These are phyloP conservation scores for Anguilla marmorata DNA, from an alignment of 2,797 vertebrate genomes.

Conservation along the genomic window DNA sequence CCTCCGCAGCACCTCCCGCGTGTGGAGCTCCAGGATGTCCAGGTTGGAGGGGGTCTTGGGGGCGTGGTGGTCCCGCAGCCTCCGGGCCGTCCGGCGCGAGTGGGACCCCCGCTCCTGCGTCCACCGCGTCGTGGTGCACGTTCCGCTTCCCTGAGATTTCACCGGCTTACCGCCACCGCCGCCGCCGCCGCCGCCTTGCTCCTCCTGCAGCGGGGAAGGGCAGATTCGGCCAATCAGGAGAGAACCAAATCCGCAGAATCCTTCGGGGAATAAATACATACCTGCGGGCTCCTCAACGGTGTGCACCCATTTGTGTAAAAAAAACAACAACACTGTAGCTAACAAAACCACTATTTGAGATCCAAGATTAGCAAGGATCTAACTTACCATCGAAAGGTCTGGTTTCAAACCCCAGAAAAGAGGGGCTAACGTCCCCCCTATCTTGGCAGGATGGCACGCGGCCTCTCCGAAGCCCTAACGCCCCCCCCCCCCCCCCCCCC, in stretches of 20 bases:
- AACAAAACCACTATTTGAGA: background rate
- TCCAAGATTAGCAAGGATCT: background rate
- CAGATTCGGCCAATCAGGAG: background rate
- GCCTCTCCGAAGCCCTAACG: background rate
- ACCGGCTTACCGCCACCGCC: slow-evolving; percentile 76
- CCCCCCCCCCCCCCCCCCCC: no score
- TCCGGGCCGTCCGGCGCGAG: slow-evolving; percentile 80
- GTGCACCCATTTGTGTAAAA: background rate
- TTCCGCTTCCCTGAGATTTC: slow-evolving; percentile 91
- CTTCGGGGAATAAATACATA: background rate
- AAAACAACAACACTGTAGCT: background rate
- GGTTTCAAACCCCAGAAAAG: background rate
- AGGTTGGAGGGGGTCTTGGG: slow-evolving; percentile 86
- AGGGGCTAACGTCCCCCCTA: background rate
- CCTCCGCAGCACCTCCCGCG: slow-evolving; percentile 88
- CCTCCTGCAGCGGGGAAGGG: slow-evolving; percentile 63
- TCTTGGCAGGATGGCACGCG: background rate
- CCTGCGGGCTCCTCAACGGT: background rate
- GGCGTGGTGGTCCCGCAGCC: slow-evolving; percentile 80
- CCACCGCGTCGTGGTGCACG: slow-evolving; percentile 80
- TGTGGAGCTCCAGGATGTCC: slow-evolving; percentile 94
- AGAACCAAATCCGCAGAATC: background rate
- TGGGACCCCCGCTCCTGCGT: slow-evolving; percentile 82
- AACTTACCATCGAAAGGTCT: no score
- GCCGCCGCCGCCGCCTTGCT: slow-evolving; percentile 72